Evolutionary conservation across 2,797 vertebrate species (phyloP).

Genomic region (Steatocranus sp.): DNA sequence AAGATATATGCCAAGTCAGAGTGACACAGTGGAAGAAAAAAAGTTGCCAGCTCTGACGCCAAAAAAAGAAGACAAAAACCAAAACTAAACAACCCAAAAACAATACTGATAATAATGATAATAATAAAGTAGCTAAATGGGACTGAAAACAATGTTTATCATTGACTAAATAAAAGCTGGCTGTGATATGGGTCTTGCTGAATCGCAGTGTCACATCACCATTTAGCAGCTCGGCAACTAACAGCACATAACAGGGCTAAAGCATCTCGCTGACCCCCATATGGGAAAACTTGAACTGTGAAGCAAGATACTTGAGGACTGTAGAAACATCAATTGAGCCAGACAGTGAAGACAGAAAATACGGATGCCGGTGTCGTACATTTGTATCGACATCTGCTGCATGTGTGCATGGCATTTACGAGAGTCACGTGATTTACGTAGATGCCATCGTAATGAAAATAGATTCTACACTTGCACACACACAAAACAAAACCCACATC

Average conservation of each 20-base stretch:
- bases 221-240: constrained; percentile 34
- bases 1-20: constrained; percentile 30
- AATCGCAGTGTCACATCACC: constrained; percentile 47
- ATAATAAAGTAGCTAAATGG: constrained; percentile 3
- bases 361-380: neutral
- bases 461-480: neutral
- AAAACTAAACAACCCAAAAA: neutral
- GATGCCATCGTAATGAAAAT: neutral
- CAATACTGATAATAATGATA: neutral
- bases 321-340: constrained; percentile 25
- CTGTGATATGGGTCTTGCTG: constrained; percentile 5
- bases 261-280: constrained; percentile 32
- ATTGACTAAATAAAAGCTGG: constrained; percentile 24
- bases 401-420: neutral
- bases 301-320: constrained; percentile 29
- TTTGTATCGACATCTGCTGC: neutral
- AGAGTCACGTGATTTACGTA: neutral
- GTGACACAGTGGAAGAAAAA: neutral
- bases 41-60: constrained; percentile 5
- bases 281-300: constrained; percentile 44
- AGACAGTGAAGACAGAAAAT: neutral
- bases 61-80: neutral
- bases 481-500: constrained; percentile 7
- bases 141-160: constrained; percentile 28
- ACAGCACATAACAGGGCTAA: constrained; percentile 25